Conservation (phyloP, 92 coral and sea anemone genomes). For the Epizoanthus stellaris region DNA sequence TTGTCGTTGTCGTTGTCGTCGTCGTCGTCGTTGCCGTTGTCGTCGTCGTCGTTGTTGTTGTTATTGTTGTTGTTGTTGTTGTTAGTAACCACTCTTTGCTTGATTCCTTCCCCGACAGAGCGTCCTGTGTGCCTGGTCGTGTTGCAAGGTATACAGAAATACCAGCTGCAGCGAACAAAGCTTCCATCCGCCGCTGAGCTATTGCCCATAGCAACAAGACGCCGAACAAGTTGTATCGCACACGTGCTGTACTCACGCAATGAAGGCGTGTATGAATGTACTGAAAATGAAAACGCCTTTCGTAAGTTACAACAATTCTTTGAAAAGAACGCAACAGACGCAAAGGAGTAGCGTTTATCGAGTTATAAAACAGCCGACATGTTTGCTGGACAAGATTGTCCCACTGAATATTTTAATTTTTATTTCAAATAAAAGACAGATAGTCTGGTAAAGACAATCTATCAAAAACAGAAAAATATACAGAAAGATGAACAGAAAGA, state of each 20-base stretch:
- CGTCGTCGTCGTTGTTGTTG: too few relatives aligned
- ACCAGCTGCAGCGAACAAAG: not conserved
- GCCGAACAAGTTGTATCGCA: not conserved
- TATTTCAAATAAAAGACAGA: too few relatives aligned
- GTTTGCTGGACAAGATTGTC: too few relatives aligned
- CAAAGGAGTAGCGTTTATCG: not conserved
- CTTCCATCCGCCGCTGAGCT: not conserved
- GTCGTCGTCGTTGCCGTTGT: too few relatives aligned
- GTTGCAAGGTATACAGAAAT: slow-evolving; percentile 14
- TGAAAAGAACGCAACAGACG: not conserved
- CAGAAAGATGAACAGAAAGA: too few relatives aligned
- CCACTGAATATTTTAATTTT: too few relatives aligned
- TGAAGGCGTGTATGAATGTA: slow-evolving; percentile 9
- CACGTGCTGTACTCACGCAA: slow-evolving; percentile 2
- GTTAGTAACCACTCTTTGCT: too few relatives aligned
- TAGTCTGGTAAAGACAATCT: too few relatives aligned
- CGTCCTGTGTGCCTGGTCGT: slow-evolving; percentile 1
- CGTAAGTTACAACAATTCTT: not conserved
- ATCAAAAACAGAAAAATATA: too few relatives aligned
- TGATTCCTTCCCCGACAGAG: not conserved
- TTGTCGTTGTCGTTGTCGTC: too few relatives aligned
- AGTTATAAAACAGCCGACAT: not conserved
- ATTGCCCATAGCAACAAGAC: not conserved
- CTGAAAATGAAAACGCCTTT: not conserved
- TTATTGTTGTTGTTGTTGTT: too few relatives aligned